phyloP scores from a whole-genome alignment of 2,113 vertebrate species.

The Thomomys bottae region DNA sequence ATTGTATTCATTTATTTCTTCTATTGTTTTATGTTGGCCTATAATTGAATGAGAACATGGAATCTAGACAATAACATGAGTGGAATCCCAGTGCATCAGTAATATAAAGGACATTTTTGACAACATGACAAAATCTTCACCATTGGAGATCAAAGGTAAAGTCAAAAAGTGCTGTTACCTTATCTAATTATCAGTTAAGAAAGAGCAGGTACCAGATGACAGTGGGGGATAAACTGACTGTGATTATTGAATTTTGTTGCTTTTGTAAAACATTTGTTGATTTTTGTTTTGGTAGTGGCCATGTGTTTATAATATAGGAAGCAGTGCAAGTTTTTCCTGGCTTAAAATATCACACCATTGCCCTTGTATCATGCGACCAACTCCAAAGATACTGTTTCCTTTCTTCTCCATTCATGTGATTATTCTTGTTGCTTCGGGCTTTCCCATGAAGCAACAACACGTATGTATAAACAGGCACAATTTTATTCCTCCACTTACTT shows the following conservation, averaged over 20 bases:
- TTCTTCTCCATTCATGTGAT: neutral
- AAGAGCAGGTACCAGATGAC: neutral
- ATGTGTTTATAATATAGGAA: neutral
- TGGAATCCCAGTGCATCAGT: neutral
- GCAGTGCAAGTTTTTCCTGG: neutral
- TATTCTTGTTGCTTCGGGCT: neutral
- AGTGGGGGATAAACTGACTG: neutral
- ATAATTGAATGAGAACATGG: neutral
- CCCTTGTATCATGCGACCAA: neutral
- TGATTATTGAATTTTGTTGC: slow-evolving; percentile 39
- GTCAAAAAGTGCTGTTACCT: slow-evolving; percentile 32
- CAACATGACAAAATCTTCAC: slow-evolving; percentile 2
- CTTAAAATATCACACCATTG: neutral
- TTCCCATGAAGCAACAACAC: slow-evolving; percentile 12
- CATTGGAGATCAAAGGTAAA: slow-evolving; percentile 19
- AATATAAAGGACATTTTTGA: neutral
- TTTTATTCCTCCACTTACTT: neutral
- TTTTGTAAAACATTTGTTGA: slow-evolving; percentile 51
- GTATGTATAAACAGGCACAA: slow-evolving; percentile 7
- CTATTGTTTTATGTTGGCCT: neutral
- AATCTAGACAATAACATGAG: neutral
- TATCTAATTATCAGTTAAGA: neutral
- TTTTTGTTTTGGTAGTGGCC: neutral
- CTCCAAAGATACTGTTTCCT: neutral
- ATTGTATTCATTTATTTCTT: neutral